A percentile compares a stretch with the other conserved stretches of the same genome.
phyloP scores from a whole-genome alignment of 2,797 vertebrate species.

The Scyliorhinus canicula region DNA sequence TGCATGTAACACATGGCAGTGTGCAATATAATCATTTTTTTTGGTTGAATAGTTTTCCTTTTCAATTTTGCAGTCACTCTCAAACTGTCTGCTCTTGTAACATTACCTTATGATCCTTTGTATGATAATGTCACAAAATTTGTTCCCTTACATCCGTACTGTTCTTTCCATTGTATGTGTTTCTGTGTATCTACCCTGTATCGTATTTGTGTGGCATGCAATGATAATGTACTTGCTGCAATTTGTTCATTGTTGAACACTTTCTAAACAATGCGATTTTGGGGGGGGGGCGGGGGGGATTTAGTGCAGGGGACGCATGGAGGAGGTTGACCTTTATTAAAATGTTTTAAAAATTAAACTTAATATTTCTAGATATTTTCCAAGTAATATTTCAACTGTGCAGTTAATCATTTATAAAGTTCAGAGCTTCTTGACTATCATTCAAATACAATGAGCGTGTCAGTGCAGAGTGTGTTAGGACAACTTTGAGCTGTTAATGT shows the following conservation, averaged over 20 bases:
- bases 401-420: neutral
- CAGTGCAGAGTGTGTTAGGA: neutral
- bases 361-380: neutral
- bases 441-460: neutral
- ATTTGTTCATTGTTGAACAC: neutral
- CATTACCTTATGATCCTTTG: constrained; percentile 28
- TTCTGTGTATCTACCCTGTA: constrained; percentile 33
- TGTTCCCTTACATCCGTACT: constrained; percentile 5
- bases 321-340: neutral
- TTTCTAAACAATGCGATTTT: neutral
- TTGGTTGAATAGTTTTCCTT: constrained; percentile 41
- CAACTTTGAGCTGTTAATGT: neutral
- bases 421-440: neutral
- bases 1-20: constrained; percentile 48
- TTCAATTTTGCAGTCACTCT: constrained; percentile 36
- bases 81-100: constrained; percentile 34
- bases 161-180: constrained; percentile 30
- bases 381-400: neutral
- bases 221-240: constrained; percentile 26
- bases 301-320: too few relatives aligned
- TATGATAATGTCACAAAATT: neutral
- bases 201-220: constrained; percentile 35
- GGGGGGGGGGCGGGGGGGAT: too few relatives aligned
- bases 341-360: neutral
- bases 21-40: constrained; percentile 47